Evolutionary conservation across 2,113 vertebrate genomes (phyloP).

Genomic region (Brachyhypopomus gauderio): DNA sequence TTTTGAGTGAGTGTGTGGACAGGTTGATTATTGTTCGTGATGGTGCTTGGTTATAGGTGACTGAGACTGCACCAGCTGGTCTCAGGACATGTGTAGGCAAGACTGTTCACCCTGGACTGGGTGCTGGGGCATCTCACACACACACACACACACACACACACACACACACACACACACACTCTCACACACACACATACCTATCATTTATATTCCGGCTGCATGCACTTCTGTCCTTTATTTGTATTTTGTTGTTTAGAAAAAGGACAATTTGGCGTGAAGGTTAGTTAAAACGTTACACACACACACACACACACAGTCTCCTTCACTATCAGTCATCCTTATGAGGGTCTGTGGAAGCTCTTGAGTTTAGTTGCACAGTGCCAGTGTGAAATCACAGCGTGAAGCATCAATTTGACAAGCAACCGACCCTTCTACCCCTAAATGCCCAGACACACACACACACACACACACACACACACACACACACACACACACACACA

Average conservation of each 20-base stretch:
- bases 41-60: too few relatives aligned
- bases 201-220: constrained; percentile 31
- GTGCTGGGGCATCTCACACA: not conserved
- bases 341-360: constrained; percentile 52
- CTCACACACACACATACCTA: not conserved
- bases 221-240: constrained; percentile 57
- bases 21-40: too few relatives aligned
- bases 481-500: constrained; percentile 46
- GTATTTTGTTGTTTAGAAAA: constrained; percentile 70
- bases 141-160: not conserved
- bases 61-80: too few relatives aligned
- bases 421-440: constrained; percentile 61
- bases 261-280: constrained; percentile 73
- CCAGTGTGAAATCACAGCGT: constrained; percentile 44
- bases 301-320: constrained; percentile 31
- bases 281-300: constrained; percentile 64
- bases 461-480: constrained; percentile 32
- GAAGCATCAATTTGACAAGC: constrained; percentile 19
- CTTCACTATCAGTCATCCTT: constrained; percentile 51
- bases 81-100: too few relatives aligned
- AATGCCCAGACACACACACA: constrained; percentile 59
- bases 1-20: too few relatives aligned
- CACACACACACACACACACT: not conserved
- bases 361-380: constrained; percentile 43
- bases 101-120: too few relatives aligned